These are phyloP conservation scores for Trididemnum clinides DNA, from an alignment of 23 tunicate species.

Conservation along the genomic window DNA sequence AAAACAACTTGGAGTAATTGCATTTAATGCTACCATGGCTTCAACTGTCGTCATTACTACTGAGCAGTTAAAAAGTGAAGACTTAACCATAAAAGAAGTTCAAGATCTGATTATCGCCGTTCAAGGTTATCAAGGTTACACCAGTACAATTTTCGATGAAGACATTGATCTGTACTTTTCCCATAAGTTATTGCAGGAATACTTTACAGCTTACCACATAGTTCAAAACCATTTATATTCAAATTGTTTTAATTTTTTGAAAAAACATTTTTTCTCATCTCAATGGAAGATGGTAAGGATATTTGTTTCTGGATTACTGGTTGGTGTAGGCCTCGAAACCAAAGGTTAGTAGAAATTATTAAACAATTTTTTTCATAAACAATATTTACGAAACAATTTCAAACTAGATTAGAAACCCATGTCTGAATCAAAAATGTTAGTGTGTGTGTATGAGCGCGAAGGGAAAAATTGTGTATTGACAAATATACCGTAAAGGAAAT, in stretches of 20 bases:
- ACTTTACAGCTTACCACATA: slow-evolving; percentile 10
- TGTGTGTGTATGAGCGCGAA: no score
- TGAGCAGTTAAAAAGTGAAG: not conserved
- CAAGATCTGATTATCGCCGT: slow-evolving; percentile 26
- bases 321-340: no score
- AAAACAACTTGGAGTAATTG: not conserved
- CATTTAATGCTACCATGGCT: not conserved
- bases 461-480: no score
- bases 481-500: no score
- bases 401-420: no score
- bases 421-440: no score
- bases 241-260: not conserved
- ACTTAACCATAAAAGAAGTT: not conserved
- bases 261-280: not conserved
- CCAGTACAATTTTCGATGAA: slow-evolving; percentile 14
- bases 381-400: no score
- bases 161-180: slow-evolving; percentile 15
- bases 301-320: slow-evolving; percentile 26
- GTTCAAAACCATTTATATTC: not conserved
- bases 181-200: slow-evolving; percentile 19
- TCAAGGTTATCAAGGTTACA: not conserved
- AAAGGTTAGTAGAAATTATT: no score
- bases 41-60: slow-evolving; percentile 6
- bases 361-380: no score
- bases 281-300: slow-evolving; percentile 33